Evolutionary conservation across 2,797 vertebrate genomes (phyloP), one percentile per base, ranked within the genome.

Genomic region (Pseudochirops corinnae): DNA sequence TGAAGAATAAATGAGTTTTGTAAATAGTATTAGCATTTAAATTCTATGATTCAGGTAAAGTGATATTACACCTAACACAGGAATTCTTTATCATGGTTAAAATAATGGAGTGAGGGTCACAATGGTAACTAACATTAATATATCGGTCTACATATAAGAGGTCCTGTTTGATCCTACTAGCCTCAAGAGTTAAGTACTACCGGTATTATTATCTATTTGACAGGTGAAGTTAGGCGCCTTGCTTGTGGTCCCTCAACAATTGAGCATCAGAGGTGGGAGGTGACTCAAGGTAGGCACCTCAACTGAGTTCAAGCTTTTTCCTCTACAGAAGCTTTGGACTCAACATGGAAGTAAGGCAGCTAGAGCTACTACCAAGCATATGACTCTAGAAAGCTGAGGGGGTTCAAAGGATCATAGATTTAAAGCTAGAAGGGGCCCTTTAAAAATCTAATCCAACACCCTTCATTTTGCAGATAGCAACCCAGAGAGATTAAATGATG

Each of bases 31-130:
- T 5, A 33, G 14, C 3, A 28, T 39, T 21, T 28, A 60, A 31
- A 57, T 10, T 1, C 39, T 2, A 91, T n/a, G 74, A 46, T 82
- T 82, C 67, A 46, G n/a, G 24, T 50, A 24, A 87, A 0, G 1
- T 31, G 1, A 0, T 0, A 4, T 21, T 4, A 39, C 28, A 82
- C 2, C 1, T 92, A 56, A 33, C 53, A 26, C 10, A 2, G 0
- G 60, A 90, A 52, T n/a, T 90, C 21, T 55, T 60, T 39, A n/a
- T 5, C 0, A 31, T 0, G 18, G 82, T 33, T 53, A 58, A 55
- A 2, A 31, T 16, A n/a, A 16, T n/a, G 62, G 33, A n/a, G 62
- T 1, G 28, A 55, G 16, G 52, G 31, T 46, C 67, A 21, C 31
- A 55, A 14, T 0, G 10, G n/a, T 82, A 46, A 87, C 21, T 26